Evolutionary conservation across 2,113 vertebrate species (phyloP), one percentile per base, ranked within the genome.

Genomic region (Macrotus californicus): DNA sequence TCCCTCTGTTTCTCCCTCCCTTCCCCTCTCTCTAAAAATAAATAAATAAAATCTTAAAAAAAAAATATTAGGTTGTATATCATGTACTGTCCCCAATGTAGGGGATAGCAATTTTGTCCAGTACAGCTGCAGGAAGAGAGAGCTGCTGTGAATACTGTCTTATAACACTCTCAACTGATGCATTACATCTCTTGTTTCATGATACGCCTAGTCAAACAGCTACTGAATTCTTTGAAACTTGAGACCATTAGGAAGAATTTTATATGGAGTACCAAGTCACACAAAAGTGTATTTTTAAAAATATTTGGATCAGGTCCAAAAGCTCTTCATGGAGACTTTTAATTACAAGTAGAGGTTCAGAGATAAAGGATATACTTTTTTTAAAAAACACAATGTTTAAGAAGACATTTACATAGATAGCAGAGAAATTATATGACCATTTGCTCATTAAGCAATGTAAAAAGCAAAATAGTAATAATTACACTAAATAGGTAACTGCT

Each of bases 161-260:
- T 41, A 29, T 39, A 77, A 61, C 16, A 7, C 19, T 59, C 48
- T 83, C 34, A 86, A 56, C 36, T 31, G 79, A 64, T 39, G 43
- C 22, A 48, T 39, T 73, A 29, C 39, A 10, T 39, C 50, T 9
- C 54, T 89, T 21, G 64, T 52, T 70, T 54, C 24, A 24, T 66
- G 22, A 93, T 48, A 26, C 59, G 34, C 14, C 77, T 70, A 7
- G 11, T 50, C 41, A 67, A 67, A 81, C 59, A 39, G 50, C 41
- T 91, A 82, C n/a, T 67, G 48, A 89, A 67, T 87, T 14, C 39
- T 84, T 83, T 93, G 77, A 93, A 95, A 94, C 22, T 43, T 91
- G 59, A 89, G 16, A 69, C 48, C 54, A 46, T 52, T n/a, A 69
- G 56, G 64, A 73, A 89, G 83, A 77, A 24, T 86, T 91, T 82